Conservation (phyloP, 2,888 invertebrate species). For the Papilio gigon region DNA sequence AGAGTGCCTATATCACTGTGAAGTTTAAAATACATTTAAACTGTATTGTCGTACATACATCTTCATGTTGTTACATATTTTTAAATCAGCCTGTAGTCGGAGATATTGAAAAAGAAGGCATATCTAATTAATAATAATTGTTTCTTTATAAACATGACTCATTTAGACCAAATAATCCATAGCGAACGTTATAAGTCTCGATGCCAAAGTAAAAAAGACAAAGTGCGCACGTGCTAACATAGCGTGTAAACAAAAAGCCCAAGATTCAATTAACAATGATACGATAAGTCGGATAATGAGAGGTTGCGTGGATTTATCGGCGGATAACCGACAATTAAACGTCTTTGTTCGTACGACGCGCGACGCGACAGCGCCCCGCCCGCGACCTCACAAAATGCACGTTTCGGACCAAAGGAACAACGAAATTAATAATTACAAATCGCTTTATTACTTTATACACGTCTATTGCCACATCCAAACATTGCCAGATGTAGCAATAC, state of each 20-base stretch:
- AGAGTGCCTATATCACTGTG: background rate
- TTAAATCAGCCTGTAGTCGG: no score
- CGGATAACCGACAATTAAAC: slow-evolving; percentile 77
- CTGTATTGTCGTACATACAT: no score
- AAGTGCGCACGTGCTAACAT: slow-evolving; percentile 37
- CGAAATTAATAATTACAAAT: slow-evolving; percentile 20
- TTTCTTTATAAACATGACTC: background rate
- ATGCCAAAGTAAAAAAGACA: slow-evolving; percentile 35
- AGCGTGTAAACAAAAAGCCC: slow-evolving; percentile 59
- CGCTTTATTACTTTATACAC: background rate
- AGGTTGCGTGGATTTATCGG: slow-evolving; percentile 76
- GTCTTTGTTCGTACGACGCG: slow-evolving; percentile 66
- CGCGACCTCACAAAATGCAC: slow-evolving; percentile 59
- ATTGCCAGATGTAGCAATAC: background rate
- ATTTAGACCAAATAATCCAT: background rate
- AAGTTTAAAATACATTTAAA: background rate
- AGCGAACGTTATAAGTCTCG: slow-evolving; percentile 5
- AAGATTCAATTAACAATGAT: slow-evolving; percentile 80
- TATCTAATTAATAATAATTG: background rate
- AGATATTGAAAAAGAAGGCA: background rate
- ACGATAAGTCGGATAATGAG: slow-evolving; percentile 76
- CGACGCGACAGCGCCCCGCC: slow-evolving; percentile 46
- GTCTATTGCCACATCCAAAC: background rate
- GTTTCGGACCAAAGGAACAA: slow-evolving; percentile 48
- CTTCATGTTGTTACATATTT: no score